These are phyloP conservation scores for Drosophila siamana DNA, from an alignment of 2,888 invertebrate genomes.

Conservation along the genomic window DNA sequence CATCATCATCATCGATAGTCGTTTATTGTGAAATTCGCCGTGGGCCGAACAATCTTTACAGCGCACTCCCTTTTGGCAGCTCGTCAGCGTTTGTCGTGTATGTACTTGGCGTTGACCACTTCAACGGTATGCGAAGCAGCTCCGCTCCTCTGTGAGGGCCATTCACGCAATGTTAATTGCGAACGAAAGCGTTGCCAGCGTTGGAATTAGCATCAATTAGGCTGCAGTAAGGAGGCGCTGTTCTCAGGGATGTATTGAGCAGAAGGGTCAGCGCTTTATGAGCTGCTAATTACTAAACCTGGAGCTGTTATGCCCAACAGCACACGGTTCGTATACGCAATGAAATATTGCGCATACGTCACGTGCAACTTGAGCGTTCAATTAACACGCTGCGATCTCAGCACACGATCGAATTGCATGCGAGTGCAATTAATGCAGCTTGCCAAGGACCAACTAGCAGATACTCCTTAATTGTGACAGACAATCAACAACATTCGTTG, in stretches of 20 bases:
- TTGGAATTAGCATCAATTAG: slow-evolving; percentile 62
- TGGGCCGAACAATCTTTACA: slow-evolving; percentile 72
- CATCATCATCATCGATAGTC: slow-evolving; percentile 34
- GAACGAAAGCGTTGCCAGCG: slow-evolving; percentile 35
- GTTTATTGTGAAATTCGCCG: slow-evolving; percentile 72
- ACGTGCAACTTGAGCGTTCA: slow-evolving; percentile 61
- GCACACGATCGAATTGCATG: slow-evolving; percentile 31
- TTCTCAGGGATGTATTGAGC: slow-evolving; percentile 8
- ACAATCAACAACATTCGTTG: neutral
- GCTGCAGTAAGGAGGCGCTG: slow-evolving; percentile 34
- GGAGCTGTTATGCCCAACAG: too few species aligned
- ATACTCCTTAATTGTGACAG: slow-evolving; percentile 5
- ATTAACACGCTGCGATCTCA: slow-evolving; percentile 54
- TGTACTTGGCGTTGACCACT: slow-evolving; percentile 55
- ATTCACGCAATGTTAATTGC: slow-evolving; percentile 62
- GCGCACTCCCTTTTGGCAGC: slow-evolving; percentile 55
- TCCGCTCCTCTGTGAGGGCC: slow-evolving; percentile 41
- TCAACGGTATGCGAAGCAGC: slow-evolving; percentile 16
- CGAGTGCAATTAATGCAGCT: slow-evolving; percentile 7
- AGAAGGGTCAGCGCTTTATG: slow-evolving; percentile 36
- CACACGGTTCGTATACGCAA: slow-evolving; percentile 57
- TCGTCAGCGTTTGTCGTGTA: too few species aligned
- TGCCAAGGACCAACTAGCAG: too few species aligned
- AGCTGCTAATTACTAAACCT: slow-evolving; percentile 59
- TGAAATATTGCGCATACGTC: slow-evolving; percentile 67